Conservation (phyloP, 1,140 invertebrate genomes). For the Portunus trituberculatus region DNA sequence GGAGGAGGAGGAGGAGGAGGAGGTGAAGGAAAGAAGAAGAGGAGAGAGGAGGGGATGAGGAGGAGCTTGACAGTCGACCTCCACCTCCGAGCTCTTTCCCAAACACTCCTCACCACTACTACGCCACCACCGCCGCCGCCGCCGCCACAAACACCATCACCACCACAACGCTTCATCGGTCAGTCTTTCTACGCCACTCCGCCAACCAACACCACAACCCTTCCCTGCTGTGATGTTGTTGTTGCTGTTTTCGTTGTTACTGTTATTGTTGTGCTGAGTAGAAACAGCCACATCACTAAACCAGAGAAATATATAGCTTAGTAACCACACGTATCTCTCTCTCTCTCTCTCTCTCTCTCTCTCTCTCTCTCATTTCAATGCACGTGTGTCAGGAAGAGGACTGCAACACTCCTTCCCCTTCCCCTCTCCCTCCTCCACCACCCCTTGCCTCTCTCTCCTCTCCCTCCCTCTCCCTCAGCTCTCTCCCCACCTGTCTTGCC, state of each 20-base stretch:
- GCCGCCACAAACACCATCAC: not conserved
- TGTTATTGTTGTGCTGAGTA: too few relatives aligned
- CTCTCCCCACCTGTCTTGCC: not conserved
- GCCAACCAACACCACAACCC: too few relatives aligned
- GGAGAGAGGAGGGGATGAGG: not conserved
- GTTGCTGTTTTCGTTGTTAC: too few relatives aligned
- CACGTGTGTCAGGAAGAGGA: not conserved
- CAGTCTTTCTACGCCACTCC: not conserved
- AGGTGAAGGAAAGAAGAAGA: not conserved
- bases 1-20: not conserved
- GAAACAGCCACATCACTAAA: too few relatives aligned
- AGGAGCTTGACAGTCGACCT: not conserved
- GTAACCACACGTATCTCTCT: too few relatives aligned
- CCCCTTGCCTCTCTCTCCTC: not conserved
- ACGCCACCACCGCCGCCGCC: too few relatives aligned
- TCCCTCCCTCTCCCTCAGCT: not conserved
- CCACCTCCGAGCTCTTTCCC: not conserved
- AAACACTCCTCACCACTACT: not conserved
- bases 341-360: not conserved
- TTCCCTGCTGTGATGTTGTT: too few relatives aligned
- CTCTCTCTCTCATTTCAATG: not conserved
- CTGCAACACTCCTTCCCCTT: not conserved
- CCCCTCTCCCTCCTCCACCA: not conserved
- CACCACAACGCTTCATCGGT: not conserved
- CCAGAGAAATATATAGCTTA: too few relatives aligned